phyloP scores from a whole-genome alignment of 2,888 invertebrate genomes.

The Pelosia muscerda region DNA sequence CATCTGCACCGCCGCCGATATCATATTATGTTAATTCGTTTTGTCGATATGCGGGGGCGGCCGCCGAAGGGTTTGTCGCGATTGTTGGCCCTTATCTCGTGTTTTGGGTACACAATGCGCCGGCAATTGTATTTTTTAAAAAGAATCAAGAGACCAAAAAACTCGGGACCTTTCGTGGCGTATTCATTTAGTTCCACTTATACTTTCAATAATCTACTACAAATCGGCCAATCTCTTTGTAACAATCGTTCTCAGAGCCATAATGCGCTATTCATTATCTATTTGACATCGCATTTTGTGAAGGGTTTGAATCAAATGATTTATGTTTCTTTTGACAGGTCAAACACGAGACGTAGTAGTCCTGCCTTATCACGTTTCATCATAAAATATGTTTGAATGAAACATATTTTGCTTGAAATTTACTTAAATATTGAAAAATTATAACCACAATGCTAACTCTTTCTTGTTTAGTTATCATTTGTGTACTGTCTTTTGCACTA shows the following conservation, averaged over 20 bases:
- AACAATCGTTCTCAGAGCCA: slow-evolving; percentile 65
- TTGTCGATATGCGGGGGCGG: slow-evolving; percentile 63
- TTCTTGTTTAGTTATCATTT: too few relatives aligned
- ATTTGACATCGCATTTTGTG: slow-evolving; percentile 70
- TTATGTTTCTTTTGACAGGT: slow-evolving; percentile 62
- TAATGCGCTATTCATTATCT: slow-evolving; percentile 70
- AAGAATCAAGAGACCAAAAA: slow-evolving; percentile 72
- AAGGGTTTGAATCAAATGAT: slow-evolving; percentile 69
- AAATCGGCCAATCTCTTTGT: slow-evolving; percentile 78
- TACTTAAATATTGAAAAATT: neutral
- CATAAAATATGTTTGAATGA: neutral
- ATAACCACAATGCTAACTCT: neutral
- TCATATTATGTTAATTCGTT: slow-evolving; percentile 75
- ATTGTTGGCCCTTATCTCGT: slow-evolving; percentile 71
- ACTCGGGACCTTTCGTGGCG: slow-evolving; percentile 62
- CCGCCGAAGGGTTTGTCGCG: slow-evolving; percentile 68
- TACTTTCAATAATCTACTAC: slow-evolving; percentile 73
- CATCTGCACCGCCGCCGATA: slow-evolving; percentile 70
- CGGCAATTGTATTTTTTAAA: slow-evolving; percentile 68
- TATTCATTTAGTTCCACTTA: slow-evolving; percentile 70
- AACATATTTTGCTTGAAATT: too few relatives aligned
- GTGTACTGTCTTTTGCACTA: neutral
- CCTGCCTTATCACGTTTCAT: neutral
- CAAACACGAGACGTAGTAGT: slow-evolving; percentile 20
- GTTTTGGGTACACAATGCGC: slow-evolving; percentile 65